Evolutionary conservation across 1,140 invertebrate species (phyloP), one percentile per base, ranked within the genome.

Genomic region (Drosophila biarmipes): DNA sequence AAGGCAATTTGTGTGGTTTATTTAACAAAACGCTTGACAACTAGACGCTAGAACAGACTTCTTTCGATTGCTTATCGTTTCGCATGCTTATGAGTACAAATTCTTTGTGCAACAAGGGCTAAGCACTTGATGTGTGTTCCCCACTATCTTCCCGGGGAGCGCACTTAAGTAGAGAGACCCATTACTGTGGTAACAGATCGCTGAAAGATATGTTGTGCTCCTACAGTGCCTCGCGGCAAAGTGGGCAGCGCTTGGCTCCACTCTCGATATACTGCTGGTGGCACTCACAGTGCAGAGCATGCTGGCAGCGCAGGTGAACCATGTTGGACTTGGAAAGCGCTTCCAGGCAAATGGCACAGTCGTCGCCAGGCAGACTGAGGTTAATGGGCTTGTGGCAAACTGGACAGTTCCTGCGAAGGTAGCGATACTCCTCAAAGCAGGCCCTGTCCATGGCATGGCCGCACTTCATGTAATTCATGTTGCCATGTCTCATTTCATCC

Each of bases 371-470:
- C 5, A 61, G 2, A 0, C 19, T 59, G 6, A 46, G 40, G 48
- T 56, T 66, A 0, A 77, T 62, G 0, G 34, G 0, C 4, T 31
- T 7, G 11, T 21, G 1, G 48, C 90, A 91, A 8, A 45, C 11
- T 0, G 67, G 76, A 27, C 90, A 91, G 3, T 63, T 29, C 4
- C 51, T 40, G 29, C 31, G 4, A 12, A 56, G 0, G 1, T 0
- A 11, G 3, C 49, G 67, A 24, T 53, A 80, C 0, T 46, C 27
- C 10, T 7, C 2, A 11, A 46, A 77, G 35, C 90, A 91, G 0
- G 4, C 2, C 0, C 63, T 31, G 46, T 91, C 74, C 49, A 91
- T 4, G 0, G 85, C 78, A 71, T 90, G 85, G 0, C 57, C 58
- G 35, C 85, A 90, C 17, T 15, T 17, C 61, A 81, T 73, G 3